Percentiles rank a stretch among this genome's conserved stretches.
Conservation (phyloP, 2,888 invertebrate species). For the Apamea anceps region DNA sequence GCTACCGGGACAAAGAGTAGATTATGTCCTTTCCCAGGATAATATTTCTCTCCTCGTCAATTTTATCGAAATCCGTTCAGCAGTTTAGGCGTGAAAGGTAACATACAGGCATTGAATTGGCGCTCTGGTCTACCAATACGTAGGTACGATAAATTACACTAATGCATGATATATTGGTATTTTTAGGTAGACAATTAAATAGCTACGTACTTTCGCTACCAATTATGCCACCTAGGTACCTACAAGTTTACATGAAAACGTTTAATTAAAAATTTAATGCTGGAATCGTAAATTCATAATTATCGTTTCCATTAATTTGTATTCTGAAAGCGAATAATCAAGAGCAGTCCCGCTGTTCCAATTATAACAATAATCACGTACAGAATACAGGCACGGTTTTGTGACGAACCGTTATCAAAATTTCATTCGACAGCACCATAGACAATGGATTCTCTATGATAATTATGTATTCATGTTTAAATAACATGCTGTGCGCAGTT, state of each 20-base stretch:
- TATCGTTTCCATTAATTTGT: conserved; percentile 66
- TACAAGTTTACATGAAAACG: conserved; percentile 44
- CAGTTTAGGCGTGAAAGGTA: neutral
- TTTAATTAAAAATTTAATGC: conserved; percentile 58
- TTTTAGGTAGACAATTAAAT: conserved; percentile 7
- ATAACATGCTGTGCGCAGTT: conserved; percentile 18
- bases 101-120: neutral
- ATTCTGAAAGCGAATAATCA: conserved; percentile 63
- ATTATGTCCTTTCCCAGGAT: neutral
- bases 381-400: conserved; percentile 60
- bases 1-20: neutral
- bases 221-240: conserved; percentile 24
- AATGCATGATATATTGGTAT: neutral
- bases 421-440: conserved; percentile 58
- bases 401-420: conserved; percentile 66
- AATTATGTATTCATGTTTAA: conserved; percentile 51
- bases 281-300: conserved; percentile 56
- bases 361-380: conserved; percentile 74
- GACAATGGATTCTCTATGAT: conserved; percentile 44
- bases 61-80: neutral
- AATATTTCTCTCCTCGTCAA: neutral
- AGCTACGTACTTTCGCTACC: neutral
- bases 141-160: neutral
- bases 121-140: neutral
- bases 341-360: conserved; percentile 64